Evolutionary conservation across 2,888 invertebrate genomes (phyloP), one percentile per base, ranked within the genome.

Genomic region (Stegana nigrithorax): DNA sequence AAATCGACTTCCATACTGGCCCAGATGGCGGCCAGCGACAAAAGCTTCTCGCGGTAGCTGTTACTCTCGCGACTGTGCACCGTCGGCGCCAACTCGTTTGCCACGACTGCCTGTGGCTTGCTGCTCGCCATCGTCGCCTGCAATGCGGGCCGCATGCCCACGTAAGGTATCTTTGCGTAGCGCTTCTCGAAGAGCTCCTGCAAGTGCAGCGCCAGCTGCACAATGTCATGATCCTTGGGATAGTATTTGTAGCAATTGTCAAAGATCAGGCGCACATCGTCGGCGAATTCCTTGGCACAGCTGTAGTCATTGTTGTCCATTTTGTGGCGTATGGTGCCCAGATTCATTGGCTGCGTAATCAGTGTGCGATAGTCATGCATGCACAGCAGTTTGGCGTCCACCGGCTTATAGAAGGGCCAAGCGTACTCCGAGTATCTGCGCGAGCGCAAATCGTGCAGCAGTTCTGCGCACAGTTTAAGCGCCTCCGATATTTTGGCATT

Each of bases 231-330:
- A 87, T 96, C 96, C 66, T 94, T 93, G 53, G 96, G 96, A 86
- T 98, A 98, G 87, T 97, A 98, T 86, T 96, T 95, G 87, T 97
- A 98, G 87, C 98, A 98, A 88, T 98, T 98, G 67, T 94, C 95
- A 87, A 96, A 97, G 89, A 98, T 96, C 87, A 97, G 90, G 86
- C 96, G 90, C 62, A 97, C 94, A 84, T 97, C 97, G 68, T 90
- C 90, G 25, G 95, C 96, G 87, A 98, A 97, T 83, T 98, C 97
- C 64, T 91, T 90, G 4, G 95, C 93, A 63, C 91, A 91, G 83
- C 91, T 91, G 85, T 98, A 98, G 79, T 95, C 93, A 75, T 95
- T 89, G 81, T 89, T 91, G 82, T 98, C 97, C 92, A 98, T 92
- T 88, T 97, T 97, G 84, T 90, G 89, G 88, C 96, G 96, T 14